phyloP scores from a whole-genome alignment of 2,888 invertebrate species.

The Campopleginae sp. region DNA sequence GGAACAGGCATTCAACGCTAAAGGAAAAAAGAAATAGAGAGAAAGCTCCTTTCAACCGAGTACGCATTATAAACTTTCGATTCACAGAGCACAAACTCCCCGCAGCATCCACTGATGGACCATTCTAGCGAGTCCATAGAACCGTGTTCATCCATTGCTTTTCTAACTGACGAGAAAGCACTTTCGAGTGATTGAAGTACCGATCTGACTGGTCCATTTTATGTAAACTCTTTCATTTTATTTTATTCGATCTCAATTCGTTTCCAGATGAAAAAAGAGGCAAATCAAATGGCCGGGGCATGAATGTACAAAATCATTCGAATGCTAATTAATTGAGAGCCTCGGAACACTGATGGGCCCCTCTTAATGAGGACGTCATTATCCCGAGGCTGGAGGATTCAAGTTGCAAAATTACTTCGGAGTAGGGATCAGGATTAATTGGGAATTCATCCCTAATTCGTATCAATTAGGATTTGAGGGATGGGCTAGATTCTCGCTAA shows the following conservation, averaged over 20 bases:
- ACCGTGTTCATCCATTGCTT: slow-evolving; percentile 13
- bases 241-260: not conserved
- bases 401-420: not conserved
- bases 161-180: slow-evolving; percentile 30
- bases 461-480: not conserved
- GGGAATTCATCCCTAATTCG: not conserved
- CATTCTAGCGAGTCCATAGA: slow-evolving; percentile 33
- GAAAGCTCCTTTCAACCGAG: slow-evolving; percentile 48
- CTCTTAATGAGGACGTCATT: not conserved
- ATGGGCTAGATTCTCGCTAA: not conserved
- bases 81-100: slow-evolving; percentile 45
- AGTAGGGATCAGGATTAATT: not conserved
- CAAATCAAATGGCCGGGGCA: not conserved
- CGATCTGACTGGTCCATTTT: slow-evolving; percentile 24
- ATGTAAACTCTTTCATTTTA: slow-evolving; percentile 12
- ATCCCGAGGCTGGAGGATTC: not conserved
- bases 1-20: slow-evolving; percentile 45
- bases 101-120: slow-evolving; percentile 44
- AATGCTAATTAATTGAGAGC: not conserved
- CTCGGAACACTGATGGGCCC: too few species aligned
- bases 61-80: slow-evolving; percentile 60
- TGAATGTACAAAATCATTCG: not conserved
- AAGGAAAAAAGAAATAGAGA: slow-evolving; percentile 21
- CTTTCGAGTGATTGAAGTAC: slow-evolving; percentile 41
- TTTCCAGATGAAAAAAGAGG: not conserved